Base-by-base conservation (phyloP, 2,113 vertebrate genomes). In the Lepisosteus osseus region DNA sequence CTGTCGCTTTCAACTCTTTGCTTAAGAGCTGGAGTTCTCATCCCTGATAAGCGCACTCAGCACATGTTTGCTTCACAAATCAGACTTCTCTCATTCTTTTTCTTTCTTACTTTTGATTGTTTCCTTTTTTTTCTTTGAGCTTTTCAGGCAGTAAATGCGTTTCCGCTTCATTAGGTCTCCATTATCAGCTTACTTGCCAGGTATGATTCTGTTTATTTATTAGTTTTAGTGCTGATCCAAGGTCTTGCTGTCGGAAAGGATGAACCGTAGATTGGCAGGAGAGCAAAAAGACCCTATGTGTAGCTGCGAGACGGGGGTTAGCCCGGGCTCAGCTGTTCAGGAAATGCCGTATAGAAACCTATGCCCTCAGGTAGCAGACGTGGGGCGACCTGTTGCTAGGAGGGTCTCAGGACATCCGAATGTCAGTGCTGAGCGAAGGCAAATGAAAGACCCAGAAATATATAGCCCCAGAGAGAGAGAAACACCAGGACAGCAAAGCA, bases 141-240 rank as follows among this genome's bases (percentile, higher is more conserved):
- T 40, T n/a, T 42, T 66, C 41, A 8, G 70, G 71, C 71, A 65
- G 73, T 72, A 79, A 78, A 79, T 74, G 65, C 65, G 44, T 59
- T 70, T 77, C 54, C 74, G 74, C 71, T 78, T 84, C 74, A 82
- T 85, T 86, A 84, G 65, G 71, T 76, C 63, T 54, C 42, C 11
- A 54, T 68, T 67, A 84, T 92, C 88, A 73, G 74, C 82, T 92
- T 92, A 91, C 91, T 85, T 87, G 80, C 73, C 86, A 91, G 89
- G 87, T 91, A 88, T 88, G 83, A 78, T 78, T 66, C 72, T 91
- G 88, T 92, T 92, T 92, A 85, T 90, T 92, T 92, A 86, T 81
- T n/a, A 73, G 83, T 83, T 80, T 74, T 82, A 80, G 75, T 68
- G 76, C 74, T 51, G 76, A 78, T 86, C 79, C 77, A 77, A 84